Percentiles rank a stretch among this genome's conserved stretches.
phyloP scores from a whole-genome alignment of 2,888 invertebrate genomes.

The Agriopis leucophaearia region DNA sequence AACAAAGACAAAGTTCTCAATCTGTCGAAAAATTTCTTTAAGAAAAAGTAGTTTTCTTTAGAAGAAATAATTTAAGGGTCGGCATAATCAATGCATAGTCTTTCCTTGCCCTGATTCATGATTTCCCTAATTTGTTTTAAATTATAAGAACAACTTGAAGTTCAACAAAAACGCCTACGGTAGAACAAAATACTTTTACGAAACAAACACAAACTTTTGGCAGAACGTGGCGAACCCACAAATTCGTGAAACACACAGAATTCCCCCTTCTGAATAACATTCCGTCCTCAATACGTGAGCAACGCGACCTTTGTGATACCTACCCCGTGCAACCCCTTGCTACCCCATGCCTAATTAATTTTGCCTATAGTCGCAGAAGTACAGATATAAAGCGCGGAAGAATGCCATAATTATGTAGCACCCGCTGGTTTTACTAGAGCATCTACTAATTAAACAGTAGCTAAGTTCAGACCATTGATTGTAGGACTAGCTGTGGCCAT shows the following conservation, averaged over 20 bases:
- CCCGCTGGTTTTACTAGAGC: conserved; percentile 8
- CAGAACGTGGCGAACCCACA: conserved; percentile 23
- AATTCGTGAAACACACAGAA: conserved; percentile 21
- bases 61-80: too few relatives aligned
- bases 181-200: conserved; percentile 16
- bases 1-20: too few relatives aligned
- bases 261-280: conserved; percentile 25
- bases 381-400: conserved; percentile 17
- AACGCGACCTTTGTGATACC: conserved; percentile 33
- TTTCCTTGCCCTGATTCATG: not conserved
- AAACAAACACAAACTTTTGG: conserved; percentile 23
- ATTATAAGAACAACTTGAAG: conserved; percentile 16
- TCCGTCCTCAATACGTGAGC: conserved; percentile 32
- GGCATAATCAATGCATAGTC: not conserved
- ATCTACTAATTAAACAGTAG: conserved; percentile 7
- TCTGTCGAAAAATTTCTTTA: too few relatives aligned
- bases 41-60: too few relatives aligned
- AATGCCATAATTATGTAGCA: conserved; percentile 18
- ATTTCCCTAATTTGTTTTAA: conserved; percentile 3
- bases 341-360: conserved; percentile 40
- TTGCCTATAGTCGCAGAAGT: conserved; percentile 21
- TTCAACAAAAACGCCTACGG: conserved; percentile 5
- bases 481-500: not conserved
- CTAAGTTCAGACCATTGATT: not conserved
- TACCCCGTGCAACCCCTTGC: conserved; percentile 22